Base-by-base conservation (phyloP, 1,140 invertebrate species). In the Elymnias hypermnestra region DNA sequence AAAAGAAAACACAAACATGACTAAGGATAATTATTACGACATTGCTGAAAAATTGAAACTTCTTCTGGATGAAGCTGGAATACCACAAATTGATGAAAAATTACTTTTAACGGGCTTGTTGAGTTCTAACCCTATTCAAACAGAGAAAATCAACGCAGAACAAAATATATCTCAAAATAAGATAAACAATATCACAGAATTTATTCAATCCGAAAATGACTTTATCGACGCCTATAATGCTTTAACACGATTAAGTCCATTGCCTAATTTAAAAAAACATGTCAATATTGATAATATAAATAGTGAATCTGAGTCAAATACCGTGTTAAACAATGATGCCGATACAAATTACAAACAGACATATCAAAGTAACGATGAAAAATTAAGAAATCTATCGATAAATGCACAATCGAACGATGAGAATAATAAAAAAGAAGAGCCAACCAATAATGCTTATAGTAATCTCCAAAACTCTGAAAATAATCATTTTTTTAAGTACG, bases 121-220 rank as follows among this genome's bases (percentile, higher is more conserved):
- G 25, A 59, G 63, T n/a, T 56, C 64, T 37, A 95, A 75, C 85
- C 91, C 92, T 69, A 54, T 12, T 7, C 2, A 49, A 17, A 9
- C 28, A 22, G 31, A 41, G 2, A n/a, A 31, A 22, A 38, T 13
- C 13, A 14, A 44, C 6, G 13, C 3, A 10, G 13, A 12, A 14
- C 33, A 35, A 13, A 18, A 23, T 45, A 40, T 21, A 25, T 9
- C 1, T 26, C 14, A 45, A 23, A 12, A 40, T 26, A 2, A 45
- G 19, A 45, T 44, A 21, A 17, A 25, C n/a, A 55, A 56, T 54
- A 44, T 49, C 36, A 12, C 53, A 43, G 74, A 85, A 36, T 65
- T 85, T 19, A 54, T 61, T 8, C 77, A 83, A 58, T 76, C 74
- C 12, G 82, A 85, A 72, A 83, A 77, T 55, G 82, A 85, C 45